Evolutionary conservation across 1,140 invertebrate species (phyloP), one percentile per base, ranked within the genome.

Genomic region (Heliothis subflexa): DNA sequence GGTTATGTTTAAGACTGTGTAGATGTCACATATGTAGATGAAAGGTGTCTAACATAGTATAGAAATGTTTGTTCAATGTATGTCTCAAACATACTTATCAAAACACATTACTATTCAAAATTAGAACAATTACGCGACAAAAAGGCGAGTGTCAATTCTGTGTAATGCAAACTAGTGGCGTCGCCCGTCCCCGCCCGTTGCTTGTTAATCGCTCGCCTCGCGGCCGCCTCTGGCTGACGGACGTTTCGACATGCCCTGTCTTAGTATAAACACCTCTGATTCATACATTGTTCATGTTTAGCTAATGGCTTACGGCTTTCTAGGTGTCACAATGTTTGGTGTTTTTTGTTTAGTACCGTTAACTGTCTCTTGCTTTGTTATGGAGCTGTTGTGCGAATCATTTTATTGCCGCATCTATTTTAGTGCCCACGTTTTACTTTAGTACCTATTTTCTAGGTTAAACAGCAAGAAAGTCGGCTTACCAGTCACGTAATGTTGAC

Each of bases 191-290:
- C 80, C 81, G 74, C 81, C 81, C 75, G 62, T 80, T 82, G 66
- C 81, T 82, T 82, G 81, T 82, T 50, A 50, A 76, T 75, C 81
- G 81, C 81, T 75, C 62, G 70, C 59, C 45, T 73, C 45, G 81
- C 57, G 78, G 74, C 78, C 81, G 49, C 45, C 68, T 18, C 80
- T 16, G 40, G 18, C 82, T 86, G 88, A 88, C 84, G 87, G 88
- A 91, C 83, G 86, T 87, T 87, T 86, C 84, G 80, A 88, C 87
- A 87, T 78, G 83, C 81, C 82, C 72, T 78, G 78, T 70, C 75
- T 84, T 81, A 80, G 80, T 85, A 85, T 85, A 86, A 90, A 90
- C 86, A 89, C 78, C 81, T 84, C 83, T 91, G 89, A 89, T 86
- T 87, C 88, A 89, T 88, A 82, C 81, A 82, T 83, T 83, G 83